A percentile compares a stretch with the other conserved stretches of the same genome.
These are phyloP conservation scores for Antechinus flavipes DNA, from an alignment of 2,113 vertebrate species.

Conservation along the genomic window DNA sequence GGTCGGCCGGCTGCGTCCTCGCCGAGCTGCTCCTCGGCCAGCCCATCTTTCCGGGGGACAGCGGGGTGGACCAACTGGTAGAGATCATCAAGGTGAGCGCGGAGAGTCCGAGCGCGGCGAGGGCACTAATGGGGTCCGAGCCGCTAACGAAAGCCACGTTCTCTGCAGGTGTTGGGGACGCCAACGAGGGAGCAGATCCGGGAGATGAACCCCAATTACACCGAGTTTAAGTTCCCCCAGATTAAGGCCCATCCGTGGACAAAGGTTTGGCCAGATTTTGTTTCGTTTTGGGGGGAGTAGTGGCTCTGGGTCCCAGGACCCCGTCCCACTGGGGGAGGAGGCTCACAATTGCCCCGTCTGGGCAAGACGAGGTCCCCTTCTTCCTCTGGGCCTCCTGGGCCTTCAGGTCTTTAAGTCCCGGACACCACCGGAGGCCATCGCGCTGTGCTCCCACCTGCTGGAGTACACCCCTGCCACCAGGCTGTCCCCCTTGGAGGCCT, in stretches of 20 bases:
- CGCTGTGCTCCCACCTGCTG: slow-evolving; percentile 93
- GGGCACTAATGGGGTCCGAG: neutral
- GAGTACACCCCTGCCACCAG: slow-evolving; percentile 95
- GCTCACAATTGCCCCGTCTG: too few relatives aligned
- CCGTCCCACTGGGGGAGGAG: too few relatives aligned
- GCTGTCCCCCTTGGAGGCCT: slow-evolving; percentile 93
- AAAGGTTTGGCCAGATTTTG: slow-evolving; percentile 84
- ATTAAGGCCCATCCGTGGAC: slow-evolving; percentile 98
- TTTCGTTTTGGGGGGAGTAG: neutral
- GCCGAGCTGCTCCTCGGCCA: slow-evolving; percentile 94
- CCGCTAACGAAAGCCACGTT: neutral
- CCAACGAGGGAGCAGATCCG: slow-evolving; percentile 96
- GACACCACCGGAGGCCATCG: slow-evolving; percentile 93
- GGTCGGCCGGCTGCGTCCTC: slow-evolving; percentile 95
- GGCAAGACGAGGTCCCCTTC: neutral
- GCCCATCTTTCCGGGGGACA: slow-evolving; percentile 95
- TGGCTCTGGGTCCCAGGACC: too few relatives aligned
- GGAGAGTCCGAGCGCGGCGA: neutral
- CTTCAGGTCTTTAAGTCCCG: slow-evolving; percentile 93
- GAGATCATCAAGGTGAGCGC: slow-evolving; percentile 94
- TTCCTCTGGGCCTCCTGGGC: too few relatives aligned
- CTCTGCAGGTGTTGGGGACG: slow-evolving; percentile 91
- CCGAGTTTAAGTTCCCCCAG: slow-evolving; percentile 97
- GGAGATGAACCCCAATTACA: slow-evolving; percentile 98
- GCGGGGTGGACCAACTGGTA: slow-evolving; percentile 95